phyloP scores from a whole-genome alignment of 2,797 vertebrate species.

The Sciurus vulgaris region DNA sequence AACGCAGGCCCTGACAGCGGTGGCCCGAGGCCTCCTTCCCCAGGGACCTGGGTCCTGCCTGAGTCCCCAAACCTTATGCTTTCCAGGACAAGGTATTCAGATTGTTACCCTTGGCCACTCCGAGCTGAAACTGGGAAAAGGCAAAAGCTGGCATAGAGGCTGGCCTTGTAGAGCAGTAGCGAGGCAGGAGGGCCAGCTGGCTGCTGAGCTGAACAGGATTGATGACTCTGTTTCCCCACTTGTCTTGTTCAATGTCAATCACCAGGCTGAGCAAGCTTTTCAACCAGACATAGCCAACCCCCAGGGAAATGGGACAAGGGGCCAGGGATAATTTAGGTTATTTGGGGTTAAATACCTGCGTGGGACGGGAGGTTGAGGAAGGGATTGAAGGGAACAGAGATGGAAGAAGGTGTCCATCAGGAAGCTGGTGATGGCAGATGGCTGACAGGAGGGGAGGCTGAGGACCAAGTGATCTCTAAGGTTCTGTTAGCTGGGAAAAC shows the following conservation, averaged over 20 bases:
- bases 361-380: neutral
- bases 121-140: neutral
- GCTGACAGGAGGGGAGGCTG: neutral
- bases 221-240: constrained; percentile 71
- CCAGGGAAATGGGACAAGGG: neutral
- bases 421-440: neutral
- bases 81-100: neutral
- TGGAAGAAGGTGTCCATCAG: neutral
- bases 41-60: neutral
- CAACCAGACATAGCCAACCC: accelerated
- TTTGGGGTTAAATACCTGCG: neutral
- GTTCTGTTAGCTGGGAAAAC: constrained; percentile 47
- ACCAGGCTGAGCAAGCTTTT: constrained; percentile 39
- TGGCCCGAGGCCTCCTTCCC: neutral
- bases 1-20: neutral
- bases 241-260: constrained; percentile 68
- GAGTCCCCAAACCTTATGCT: neutral
- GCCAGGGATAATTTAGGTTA: neutral
- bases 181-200: neutral
- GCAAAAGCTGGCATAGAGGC: neutral
- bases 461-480: neutral
- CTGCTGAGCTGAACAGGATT: neutral
- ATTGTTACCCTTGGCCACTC: neutral
- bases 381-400: neutral
- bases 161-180: neutral